Evolutionary conservation across 2,888 invertebrate genomes (phyloP).

Genomic region (Microctonus brassicae): DNA sequence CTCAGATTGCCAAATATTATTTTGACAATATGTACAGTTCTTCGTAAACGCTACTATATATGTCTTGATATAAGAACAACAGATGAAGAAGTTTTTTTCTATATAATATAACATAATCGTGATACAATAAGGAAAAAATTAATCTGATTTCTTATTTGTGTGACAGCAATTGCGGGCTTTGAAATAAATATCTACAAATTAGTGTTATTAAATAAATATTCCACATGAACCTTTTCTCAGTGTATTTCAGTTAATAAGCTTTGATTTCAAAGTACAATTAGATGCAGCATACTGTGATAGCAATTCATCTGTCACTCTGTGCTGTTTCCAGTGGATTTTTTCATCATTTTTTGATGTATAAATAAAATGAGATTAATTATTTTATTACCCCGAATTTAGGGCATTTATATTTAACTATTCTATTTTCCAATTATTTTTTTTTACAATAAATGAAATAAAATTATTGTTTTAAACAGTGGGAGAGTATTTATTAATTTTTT

Average conservation of each 20-base stretch:
- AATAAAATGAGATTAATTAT: slow-evolving; percentile 64
- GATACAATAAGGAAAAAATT: background rate
- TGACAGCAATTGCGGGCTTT: slow-evolving; percentile 4
- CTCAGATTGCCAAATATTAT: background rate
- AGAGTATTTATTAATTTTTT: slow-evolving; percentile 44
- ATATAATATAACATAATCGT: background rate
- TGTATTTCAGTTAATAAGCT: slow-evolving; percentile 42
- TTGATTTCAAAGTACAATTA: slow-evolving; percentile 38
- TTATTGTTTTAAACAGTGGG: slow-evolving; percentile 47
- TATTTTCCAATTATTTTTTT: slow-evolving; percentile 46
- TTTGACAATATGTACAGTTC: background rate
- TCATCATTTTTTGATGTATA: slow-evolving; percentile 53
- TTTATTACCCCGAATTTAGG: slow-evolving; percentile 62
- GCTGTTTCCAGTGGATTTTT: slow-evolving; percentile 59
- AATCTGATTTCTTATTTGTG: background rate
- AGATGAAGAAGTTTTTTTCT: slow-evolving; percentile 19
- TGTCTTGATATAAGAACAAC: slow-evolving; percentile 1
- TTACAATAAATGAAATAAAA: slow-evolving; percentile 44
- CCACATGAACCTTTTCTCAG: slow-evolving; percentile 40
- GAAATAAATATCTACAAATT: slow-evolving; percentile 17
- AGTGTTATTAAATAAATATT: slow-evolving; percentile 27
- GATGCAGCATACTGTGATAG: slow-evolving; percentile 59
- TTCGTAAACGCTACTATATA: background rate
- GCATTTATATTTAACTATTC: slow-evolving; percentile 39
- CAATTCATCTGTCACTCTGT: slow-evolving; percentile 56